Evolutionary conservation across 2,113 vertebrate genomes (phyloP).

Genomic region (Hylia prasina): DNA sequence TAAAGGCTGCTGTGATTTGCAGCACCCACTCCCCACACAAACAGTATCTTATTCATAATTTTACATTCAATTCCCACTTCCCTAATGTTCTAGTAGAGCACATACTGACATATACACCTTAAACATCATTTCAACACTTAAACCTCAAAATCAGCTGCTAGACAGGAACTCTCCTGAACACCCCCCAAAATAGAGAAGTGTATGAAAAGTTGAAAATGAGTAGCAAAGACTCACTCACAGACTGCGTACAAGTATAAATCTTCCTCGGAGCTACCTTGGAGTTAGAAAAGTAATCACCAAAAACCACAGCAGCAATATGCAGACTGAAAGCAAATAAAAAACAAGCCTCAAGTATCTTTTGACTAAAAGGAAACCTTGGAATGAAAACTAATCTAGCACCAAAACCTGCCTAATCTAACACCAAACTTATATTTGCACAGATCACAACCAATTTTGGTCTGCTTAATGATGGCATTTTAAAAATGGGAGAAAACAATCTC

Average conservation of each 20-base stretch:
- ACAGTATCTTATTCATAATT: not conserved
- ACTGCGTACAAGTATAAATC: rapidly evolving
- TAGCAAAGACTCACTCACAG: not conserved
- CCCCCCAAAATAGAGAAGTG: not conserved
- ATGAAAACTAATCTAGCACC: not conserved
- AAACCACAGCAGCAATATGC: not conserved
- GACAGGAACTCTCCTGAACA: not conserved
- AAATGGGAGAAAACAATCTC: not conserved
- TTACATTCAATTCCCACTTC: not conserved
- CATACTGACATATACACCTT: not conserved
- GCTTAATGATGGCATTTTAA: not conserved
- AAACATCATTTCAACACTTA: not conserved
- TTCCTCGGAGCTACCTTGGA: not conserved
- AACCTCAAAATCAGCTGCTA: not conserved
- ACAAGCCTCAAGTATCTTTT: not conserved
- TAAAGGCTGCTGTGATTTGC: not conserved
- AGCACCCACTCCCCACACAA: not conserved
- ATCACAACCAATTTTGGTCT: not conserved
- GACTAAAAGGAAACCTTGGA: not conserved
- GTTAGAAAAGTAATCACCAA: not conserved
- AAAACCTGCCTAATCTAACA: not conserved
- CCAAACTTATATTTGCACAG: not conserved
- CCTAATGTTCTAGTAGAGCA: not conserved
- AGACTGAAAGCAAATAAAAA: not conserved
- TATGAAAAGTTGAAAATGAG: not conserved